Evolutionary conservation across 2,888 invertebrate genomes (phyloP).

Genomic region (Frankliniella fusca): DNA sequence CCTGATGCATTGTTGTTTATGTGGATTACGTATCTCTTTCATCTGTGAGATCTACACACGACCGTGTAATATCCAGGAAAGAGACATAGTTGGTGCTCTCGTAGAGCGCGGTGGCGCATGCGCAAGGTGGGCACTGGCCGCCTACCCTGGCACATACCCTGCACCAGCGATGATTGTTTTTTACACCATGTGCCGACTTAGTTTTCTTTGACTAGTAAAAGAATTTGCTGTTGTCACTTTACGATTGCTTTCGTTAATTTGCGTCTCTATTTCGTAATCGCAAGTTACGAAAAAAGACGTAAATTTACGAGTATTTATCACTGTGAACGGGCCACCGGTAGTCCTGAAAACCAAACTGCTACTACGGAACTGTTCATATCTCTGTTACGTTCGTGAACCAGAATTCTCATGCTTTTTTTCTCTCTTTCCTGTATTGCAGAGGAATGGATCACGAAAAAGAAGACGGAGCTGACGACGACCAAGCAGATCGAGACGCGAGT

Average conservation of each 20-base stretch:
- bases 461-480: slow-evolving; percentile 83
- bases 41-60: background rate
- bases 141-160: no score
- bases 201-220: no score
- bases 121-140: no score
- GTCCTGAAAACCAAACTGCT: slow-evolving; percentile 35
- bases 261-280: no score
- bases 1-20: background rate
- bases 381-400: slow-evolving; percentile 27
- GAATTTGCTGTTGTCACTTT: no score
- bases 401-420: no score
- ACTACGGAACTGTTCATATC: slow-evolving; percentile 10
- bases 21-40: slow-evolving; percentile 1
- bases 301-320: no score
- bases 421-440: slow-evolving; percentile 56
- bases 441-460: slow-evolving; percentile 89
- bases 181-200: no score
- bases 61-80: background rate
- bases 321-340: no score
- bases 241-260: no score
- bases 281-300: no score
- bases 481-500: slow-evolving; percentile 87
- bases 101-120: background rate
- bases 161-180: no score
- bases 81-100: background rate